phyloP scores from a whole-genome alignment of 1,140 invertebrate genomes.

The Ceratosolen fusciceps region DNA sequence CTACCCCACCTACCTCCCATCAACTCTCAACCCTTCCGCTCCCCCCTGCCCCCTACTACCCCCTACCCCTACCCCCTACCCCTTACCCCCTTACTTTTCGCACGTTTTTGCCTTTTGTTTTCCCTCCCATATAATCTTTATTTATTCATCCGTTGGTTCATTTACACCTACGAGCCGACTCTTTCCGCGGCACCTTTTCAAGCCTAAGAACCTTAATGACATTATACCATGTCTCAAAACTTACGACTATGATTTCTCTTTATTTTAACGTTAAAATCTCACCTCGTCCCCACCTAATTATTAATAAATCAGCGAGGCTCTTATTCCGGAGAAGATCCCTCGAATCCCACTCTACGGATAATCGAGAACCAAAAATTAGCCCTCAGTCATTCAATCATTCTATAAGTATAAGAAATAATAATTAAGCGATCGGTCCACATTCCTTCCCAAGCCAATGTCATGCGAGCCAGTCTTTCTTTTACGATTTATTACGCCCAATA shows the following conservation, averaged over 20 bases:
- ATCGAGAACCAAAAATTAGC: too few relatives aligned
- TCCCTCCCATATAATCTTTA: not conserved
- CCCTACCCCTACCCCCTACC: not conserved
- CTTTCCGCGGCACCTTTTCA: not conserved
- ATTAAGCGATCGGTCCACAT: too few relatives aligned
- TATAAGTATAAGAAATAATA: too few relatives aligned
- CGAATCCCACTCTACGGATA: too few relatives aligned
- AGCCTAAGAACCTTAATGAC: not conserved
- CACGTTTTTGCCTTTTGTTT: constrained; percentile 10
- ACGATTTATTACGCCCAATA: too few relatives aligned
- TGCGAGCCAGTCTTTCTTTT: too few relatives aligned
- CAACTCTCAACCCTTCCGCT: too few relatives aligned
- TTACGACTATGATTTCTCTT: not conserved
- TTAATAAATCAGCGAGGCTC: not conserved
- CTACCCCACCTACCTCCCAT: too few relatives aligned
- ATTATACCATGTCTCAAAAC: not conserved
- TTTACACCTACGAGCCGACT: not conserved
- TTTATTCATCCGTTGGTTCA: constrained; percentile 17
- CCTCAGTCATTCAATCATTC: too few relatives aligned
- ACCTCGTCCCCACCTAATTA: not conserved
- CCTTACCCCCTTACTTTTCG: not conserved
- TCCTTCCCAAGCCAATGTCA: too few relatives aligned
- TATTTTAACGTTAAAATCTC: not conserved
- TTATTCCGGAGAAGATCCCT: too few relatives aligned
- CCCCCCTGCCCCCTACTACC: not conserved